These are phyloP conservation scores for Cephus nigrinus DNA, from an alignment of 2,888 invertebrate species.

Conservation along the genomic window DNA sequence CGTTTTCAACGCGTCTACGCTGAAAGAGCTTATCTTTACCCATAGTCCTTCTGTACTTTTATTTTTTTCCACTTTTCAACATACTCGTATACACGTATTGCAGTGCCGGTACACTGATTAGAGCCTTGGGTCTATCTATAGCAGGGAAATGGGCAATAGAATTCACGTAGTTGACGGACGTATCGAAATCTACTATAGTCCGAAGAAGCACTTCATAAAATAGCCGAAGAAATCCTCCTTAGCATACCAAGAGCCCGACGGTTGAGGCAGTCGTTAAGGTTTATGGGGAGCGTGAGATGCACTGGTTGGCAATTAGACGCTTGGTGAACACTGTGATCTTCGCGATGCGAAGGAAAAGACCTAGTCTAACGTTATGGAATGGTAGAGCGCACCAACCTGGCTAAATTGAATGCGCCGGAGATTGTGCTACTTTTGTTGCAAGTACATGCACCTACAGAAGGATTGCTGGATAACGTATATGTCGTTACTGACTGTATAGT, in stretches of 20 bases:
- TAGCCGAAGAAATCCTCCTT: constrained; percentile 48
- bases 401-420: not conserved
- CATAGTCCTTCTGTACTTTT: too few species aligned
- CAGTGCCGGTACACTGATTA: not conserved
- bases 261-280: constrained; percentile 62
- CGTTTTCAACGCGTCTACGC: not conserved
- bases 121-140: not conserved
- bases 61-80: not conserved
- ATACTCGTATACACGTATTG: not conserved
- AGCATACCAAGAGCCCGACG: constrained; percentile 54
- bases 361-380: not conserved
- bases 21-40: not conserved
- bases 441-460: too few species aligned
- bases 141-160: not conserved
- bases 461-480: too few species aligned
- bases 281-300: constrained; percentile 58
- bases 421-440: not conserved
- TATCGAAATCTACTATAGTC: not conserved
- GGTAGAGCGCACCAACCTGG: not conserved
- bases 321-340: constrained; percentile 59
- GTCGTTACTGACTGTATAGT: too few species aligned
- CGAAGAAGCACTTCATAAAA: constrained; percentile 27
- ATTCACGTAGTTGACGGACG: not conserved
- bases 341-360: constrained; percentile 50
- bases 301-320: constrained; percentile 58